Base-by-base conservation (phyloP, 2,888 invertebrate species). In the Lucinisca nassula region DNA sequence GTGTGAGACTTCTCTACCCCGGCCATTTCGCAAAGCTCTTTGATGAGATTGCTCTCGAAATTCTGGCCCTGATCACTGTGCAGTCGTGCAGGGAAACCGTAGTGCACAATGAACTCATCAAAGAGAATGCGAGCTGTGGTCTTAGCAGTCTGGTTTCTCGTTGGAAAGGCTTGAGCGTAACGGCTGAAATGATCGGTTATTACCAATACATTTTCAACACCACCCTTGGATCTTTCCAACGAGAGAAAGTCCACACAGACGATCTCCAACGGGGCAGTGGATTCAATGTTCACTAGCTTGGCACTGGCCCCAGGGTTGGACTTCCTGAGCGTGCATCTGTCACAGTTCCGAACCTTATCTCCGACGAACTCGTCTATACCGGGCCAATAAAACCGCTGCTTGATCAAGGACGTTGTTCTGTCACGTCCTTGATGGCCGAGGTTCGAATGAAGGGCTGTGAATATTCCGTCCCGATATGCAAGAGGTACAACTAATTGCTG, bases 391-490 rank as follows among this genome's bases (percentile, higher is more conserved):
- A 84, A 84, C 21, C 84, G 38, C n/a, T 79, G 74, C 24, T 80
- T 74, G 0, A 70, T n/a, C 6, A 81, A 27, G 38, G 78, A 45
- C 8, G 32, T 37, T 6, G 84, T 86, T 37, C 81, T 30, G 55
- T 84, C 85, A 32, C 82, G 35, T 14, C 85, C 88, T 51, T 77
- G 79, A 82, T 88, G 88, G 0, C 85, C 82, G 17, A 86, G 35
- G 0, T 89, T 73, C n/a, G 80, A 51, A 82, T 89, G 86, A 8
- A 84, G 55, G 30, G 21, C 37, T 21, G 51, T 27, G 6, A 88
- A 40, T 32, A 73, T 78, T 3, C 24, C 21, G 21, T 72, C n/a
- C 49, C 75, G 17, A 74, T 55, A 73, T 24, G 30, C 27, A 14
- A n/a, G 27, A 17, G 84, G 85, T n/a, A 85, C 32, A 24, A 82